These are phyloP conservation scores for Oxyruncus cristatus DNA, from an alignment of 2,113 vertebrate species.

Conservation along the genomic window DNA sequence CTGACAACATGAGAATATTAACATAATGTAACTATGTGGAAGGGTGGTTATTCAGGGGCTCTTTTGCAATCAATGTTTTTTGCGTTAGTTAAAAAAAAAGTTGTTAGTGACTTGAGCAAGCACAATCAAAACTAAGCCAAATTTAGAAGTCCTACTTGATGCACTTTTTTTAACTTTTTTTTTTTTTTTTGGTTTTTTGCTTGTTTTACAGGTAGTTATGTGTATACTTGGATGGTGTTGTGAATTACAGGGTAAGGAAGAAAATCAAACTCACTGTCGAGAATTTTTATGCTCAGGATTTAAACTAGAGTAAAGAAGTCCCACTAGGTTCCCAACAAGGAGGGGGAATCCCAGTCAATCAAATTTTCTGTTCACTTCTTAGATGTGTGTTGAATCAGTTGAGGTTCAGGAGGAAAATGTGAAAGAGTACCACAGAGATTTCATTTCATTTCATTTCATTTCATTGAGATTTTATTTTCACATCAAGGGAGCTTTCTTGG, in stretches of 20 bases:
- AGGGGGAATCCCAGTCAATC: background rate
- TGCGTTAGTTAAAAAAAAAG: background rate
- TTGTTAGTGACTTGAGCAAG: background rate
- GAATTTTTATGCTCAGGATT: background rate
- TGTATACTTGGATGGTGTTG: background rate
- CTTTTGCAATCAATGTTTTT: background rate
- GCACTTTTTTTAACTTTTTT: background rate
- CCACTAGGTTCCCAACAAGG: background rate
- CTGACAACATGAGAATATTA: conserved; percentile 36
- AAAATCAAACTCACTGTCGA: background rate
- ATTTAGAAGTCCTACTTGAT: background rate
- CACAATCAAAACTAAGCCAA: background rate
- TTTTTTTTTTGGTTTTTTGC: background rate
- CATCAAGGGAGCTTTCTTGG: background rate
- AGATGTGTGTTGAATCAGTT: background rate
- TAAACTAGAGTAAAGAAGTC: background rate
- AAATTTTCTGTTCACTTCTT: background rate
- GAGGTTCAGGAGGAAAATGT: background rate
- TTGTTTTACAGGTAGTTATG: background rate
- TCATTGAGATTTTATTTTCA: background rate
- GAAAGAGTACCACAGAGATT: background rate
- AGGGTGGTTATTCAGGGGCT: background rate
- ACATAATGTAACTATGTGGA: background rate
- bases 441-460: background rate
- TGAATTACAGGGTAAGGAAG: background rate